These are phyloP conservation scores for Drosophila hamatofila DNA, from an alignment of 2,888 invertebrate genomes.

Conservation along the genomic window DNA sequence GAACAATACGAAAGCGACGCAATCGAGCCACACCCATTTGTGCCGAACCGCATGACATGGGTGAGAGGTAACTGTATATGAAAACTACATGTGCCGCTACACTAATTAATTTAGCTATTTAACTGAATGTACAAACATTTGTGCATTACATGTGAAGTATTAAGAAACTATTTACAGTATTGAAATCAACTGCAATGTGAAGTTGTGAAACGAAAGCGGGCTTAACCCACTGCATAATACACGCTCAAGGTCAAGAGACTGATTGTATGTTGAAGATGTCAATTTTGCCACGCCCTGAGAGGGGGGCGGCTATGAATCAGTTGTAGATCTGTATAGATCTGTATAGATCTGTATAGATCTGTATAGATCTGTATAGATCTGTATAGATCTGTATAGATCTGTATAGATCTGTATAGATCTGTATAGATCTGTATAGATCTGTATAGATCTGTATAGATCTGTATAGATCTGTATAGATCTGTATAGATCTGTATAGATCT, in stretches of 20 bases:
- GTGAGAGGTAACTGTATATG: conserved; percentile 65
- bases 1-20: conserved; percentile 21
- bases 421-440: no score
- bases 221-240: neutral
- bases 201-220: neutral
- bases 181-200: neutral
- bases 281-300: neutral
- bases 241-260: neutral
- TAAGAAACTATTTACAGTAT: neutral
- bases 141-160: conserved; percentile 2
- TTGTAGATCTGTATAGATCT: neutral
- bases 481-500: no score
- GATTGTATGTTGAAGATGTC: neutral
- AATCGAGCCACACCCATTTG: conserved; percentile 39
- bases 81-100: conserved; percentile 57
- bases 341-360: no score
- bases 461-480: no score
- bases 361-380: no score
- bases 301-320: neutral
- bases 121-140: neutral
- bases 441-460: no score
- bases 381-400: no score
- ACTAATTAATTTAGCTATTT: conserved; percentile 7
- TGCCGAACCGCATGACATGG: conserved; percentile 23
- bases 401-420: no score